A percentile compares a stretch with the other conserved stretches of the same genome.
Conservation (phyloP, 2,888 invertebrate species). For the Hermodice carunculata region DNA sequence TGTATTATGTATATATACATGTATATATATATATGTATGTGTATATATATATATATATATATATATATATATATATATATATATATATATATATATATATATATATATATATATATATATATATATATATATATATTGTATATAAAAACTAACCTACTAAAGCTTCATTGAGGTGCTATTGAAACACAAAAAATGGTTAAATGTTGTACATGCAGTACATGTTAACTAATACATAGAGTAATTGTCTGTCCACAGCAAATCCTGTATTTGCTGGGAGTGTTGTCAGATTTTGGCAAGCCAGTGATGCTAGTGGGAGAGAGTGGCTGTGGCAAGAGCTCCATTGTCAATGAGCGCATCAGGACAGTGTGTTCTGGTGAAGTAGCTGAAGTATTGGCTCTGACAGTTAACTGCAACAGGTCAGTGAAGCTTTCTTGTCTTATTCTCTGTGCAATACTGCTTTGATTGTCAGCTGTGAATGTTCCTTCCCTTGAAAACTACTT, state of each 20-base stretch:
- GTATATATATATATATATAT: background rate
- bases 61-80: background rate
- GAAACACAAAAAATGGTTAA: too few relatives aligned
- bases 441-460: too few relatives aligned
- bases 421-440: too few relatives aligned
- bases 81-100: background rate
- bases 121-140: too few relatives aligned
- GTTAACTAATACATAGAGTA: background rate
- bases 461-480: too few relatives aligned
- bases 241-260: constrained; percentile 46
- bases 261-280: constrained; percentile 59
- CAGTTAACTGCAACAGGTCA: constrained; percentile 64
- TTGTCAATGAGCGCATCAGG: constrained; percentile 65
- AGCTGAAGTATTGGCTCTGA: constrained; percentile 65
- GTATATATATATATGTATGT: background rate
- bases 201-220: background rate
- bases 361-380: constrained; percentile 69
- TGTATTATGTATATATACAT: background rate
- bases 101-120: too few relatives aligned
- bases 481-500: too few relatives aligned
- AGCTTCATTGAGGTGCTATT: too few relatives aligned
- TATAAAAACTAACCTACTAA: too few relatives aligned
- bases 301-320: constrained; percentile 67
- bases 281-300: constrained; percentile 65
- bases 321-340: constrained; percentile 67